phyloP scores from a whole-genome alignment of 1,140 invertebrate genomes.

The Drosophila yakuba region DNA sequence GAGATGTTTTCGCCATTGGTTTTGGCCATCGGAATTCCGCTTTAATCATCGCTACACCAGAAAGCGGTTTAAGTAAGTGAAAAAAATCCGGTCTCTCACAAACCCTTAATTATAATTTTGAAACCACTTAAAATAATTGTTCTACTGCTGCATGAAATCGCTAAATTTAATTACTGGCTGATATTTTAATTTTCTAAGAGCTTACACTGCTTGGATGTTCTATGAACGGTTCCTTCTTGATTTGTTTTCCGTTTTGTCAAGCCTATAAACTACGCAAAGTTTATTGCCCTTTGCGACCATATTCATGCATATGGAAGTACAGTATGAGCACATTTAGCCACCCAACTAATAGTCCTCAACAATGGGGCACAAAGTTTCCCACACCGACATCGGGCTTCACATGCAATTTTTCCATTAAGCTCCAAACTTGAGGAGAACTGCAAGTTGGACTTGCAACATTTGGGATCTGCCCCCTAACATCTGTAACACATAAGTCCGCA shows the following conservation, averaged over 20 bases:
- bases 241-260: not conserved
- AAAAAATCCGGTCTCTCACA: not conserved
- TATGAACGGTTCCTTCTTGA: not conserved
- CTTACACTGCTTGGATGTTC: too few species aligned
- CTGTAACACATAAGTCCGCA: constrained; percentile 1
- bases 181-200: too few species aligned
- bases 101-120: constrained; percentile 3
- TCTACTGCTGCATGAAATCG: too few species aligned
- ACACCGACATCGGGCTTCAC: constrained; percentile 48
- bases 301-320: constrained; percentile 18
- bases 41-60: constrained; percentile 25
- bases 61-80: not conserved
- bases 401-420: constrained; percentile 77
- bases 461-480: constrained; percentile 15
- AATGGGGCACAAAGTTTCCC: constrained; percentile 55
- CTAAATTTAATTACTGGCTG: too few species aligned
- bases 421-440: constrained; percentile 21
- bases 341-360: constrained; percentile 22
- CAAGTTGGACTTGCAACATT: constrained; percentile 50
- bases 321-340: constrained; percentile 1
- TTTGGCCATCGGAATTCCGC: constrained; percentile 47
- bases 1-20: constrained; percentile 47
- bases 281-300: constrained; percentile 23
- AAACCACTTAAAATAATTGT: not conserved
- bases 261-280: constrained; percentile 13